phyloP scores from a whole-genome alignment of 1,140 invertebrate species.

The Drosophila pectinifera region DNA sequence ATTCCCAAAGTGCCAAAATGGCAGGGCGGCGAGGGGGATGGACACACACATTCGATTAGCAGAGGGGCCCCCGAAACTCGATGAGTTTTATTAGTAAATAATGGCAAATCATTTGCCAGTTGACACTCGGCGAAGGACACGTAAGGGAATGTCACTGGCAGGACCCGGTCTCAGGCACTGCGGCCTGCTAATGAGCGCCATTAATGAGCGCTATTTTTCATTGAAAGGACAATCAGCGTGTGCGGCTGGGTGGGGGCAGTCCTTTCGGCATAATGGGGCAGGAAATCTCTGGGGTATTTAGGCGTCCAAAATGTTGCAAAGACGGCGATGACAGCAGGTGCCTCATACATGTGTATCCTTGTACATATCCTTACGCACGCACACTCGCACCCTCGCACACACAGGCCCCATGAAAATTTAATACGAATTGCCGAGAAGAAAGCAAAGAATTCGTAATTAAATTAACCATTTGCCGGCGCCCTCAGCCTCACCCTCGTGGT shows the following conservation, averaged over 20 bases:
- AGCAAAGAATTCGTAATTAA: conserved; percentile 83
- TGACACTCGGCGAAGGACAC: conserved; percentile 72
- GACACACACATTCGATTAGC: conserved; percentile 70
- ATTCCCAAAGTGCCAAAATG: background rate
- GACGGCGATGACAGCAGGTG: conserved; percentile 74
- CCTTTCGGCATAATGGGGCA: conserved; percentile 2
- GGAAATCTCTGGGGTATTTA: conserved; percentile 72
- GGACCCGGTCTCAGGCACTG: conserved; percentile 9
- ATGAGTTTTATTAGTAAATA: conserved; percentile 85
- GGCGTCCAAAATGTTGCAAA: conserved; percentile 58
- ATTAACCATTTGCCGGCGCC: conserved; percentile 71
- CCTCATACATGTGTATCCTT: conserved; percentile 6
- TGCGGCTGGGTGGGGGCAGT: background rate
- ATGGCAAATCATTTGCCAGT: conserved; percentile 84
- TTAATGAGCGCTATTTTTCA: conserved; percentile 84
- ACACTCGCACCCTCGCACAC: conserved; percentile 6
- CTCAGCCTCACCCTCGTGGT: background rate
- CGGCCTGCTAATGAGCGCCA: conserved; percentile 77
- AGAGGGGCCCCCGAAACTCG: conserved; percentile 55
- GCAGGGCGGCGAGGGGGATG: background rate
- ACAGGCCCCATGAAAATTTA: conserved; percentile 73
- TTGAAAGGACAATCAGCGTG: conserved; percentile 72
- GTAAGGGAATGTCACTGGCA: conserved; percentile 33
- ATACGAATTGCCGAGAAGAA: conserved; percentile 65
- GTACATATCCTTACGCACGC: conserved; percentile 1